Percentiles rank a stretch among this genome's conserved stretches.
Evolutionary conservation across 1,140 invertebrate genomes (phyloP).

Genomic region (Pseudobourletiella spinata): DNA sequence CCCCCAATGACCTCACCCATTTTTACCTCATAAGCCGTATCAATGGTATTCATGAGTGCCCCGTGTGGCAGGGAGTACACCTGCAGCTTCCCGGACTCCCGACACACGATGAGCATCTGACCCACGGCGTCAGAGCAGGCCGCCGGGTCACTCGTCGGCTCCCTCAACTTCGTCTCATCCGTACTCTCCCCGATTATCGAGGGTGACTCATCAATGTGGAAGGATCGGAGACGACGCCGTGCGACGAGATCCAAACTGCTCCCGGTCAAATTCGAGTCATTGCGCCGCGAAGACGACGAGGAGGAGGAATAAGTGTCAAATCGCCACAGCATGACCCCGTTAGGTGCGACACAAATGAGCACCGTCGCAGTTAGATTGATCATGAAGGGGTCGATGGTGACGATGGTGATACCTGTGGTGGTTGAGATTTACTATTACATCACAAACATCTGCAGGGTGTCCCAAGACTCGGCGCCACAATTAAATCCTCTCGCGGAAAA

Average conservation of each 20-base stretch:
- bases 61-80: conserved; percentile 79
- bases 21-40: conserved; percentile 19
- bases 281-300: no score
- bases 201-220: conserved; percentile 72
- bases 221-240: conserved; percentile 48
- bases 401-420: conserved; percentile 24
- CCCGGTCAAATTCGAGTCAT: neutral
- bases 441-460: neutral
- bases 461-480: no score
- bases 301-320: no score
- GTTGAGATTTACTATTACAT: neutral
- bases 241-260: neutral
- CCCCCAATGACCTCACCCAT: no score
- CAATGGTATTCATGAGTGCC: conserved; percentile 54
- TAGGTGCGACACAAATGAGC: conserved; percentile 60
- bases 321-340: conserved; percentile 52
- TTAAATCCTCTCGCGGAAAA: no score
- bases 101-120: conserved; percentile 67
- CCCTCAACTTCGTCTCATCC: neutral
- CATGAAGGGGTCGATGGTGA: conserved; percentile 60
- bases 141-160: conserved; percentile 64
- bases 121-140: conserved; percentile 70
- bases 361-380: conserved; percentile 68
- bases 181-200: conserved; percentile 49
- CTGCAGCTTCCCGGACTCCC: conserved; percentile 79